These are phyloP conservation scores for Halictus quadricinctus DNA, from an alignment of 2,888 invertebrate genomes.

Conservation along the genomic window DNA sequence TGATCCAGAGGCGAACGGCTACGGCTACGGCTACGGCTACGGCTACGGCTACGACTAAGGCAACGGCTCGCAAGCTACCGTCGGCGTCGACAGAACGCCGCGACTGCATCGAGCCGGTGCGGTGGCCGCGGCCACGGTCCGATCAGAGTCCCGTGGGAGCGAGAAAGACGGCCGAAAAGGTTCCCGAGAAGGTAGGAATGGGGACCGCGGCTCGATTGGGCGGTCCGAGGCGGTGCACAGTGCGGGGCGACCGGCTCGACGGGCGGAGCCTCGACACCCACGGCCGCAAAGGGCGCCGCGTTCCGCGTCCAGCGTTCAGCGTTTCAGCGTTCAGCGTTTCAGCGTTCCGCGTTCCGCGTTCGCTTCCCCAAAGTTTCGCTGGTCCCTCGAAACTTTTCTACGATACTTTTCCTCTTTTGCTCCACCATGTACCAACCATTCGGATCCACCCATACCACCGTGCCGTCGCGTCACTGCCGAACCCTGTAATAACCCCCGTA, in stretches of 20 bases:
- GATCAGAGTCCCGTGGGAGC: not conserved
- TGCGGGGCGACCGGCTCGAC: not conserved
- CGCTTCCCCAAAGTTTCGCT: not conserved
- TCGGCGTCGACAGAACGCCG: not conserved
- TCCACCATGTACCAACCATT: not conserved
- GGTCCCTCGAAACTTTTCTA: slow-evolving; percentile 55
- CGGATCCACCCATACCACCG: slow-evolving; percentile 29
- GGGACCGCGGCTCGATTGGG: slow-evolving; percentile 15
- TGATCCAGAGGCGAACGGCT: not conserved
- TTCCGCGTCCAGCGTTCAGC: slow-evolving; percentile 12
- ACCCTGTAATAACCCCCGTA: slow-evolving; percentile 54
- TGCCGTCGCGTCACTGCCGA: slow-evolving; percentile 32
- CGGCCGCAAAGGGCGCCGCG: slow-evolving; percentile 44
- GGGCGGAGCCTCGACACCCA: slow-evolving; percentile 67
- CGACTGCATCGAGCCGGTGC: not conserved
- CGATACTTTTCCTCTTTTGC: slow-evolving; percentile 44
- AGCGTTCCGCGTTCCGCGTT: not conserved
- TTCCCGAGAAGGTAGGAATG: slow-evolving; percentile 6
- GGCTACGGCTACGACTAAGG: not conserved
- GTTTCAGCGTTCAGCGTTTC: slow-evolving; percentile 2
- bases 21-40: too few relatives aligned
- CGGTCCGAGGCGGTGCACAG: slow-evolving; percentile 45
- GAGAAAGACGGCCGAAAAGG: slow-evolving; percentile 12
- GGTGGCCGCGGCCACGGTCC: not conserved
- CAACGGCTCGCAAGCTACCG: not conserved